Evolutionary conservation across 2,797 vertebrate genomes (phyloP).

Genomic region (Cynopterus sphinx): DNA sequence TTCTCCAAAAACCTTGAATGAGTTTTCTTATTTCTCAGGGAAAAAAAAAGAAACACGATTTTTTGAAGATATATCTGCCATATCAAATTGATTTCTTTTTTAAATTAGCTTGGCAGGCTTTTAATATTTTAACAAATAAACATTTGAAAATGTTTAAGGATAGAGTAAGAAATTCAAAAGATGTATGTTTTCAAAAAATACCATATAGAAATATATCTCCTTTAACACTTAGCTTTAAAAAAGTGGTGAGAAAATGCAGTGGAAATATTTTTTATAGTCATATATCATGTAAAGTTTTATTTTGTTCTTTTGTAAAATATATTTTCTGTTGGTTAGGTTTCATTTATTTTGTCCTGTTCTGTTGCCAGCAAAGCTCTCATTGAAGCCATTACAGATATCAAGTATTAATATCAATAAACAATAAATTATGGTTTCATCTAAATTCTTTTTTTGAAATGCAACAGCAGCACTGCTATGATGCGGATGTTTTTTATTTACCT

Average conservation of each 20-base stretch:
- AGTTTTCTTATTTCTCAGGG: constrained; percentile 26
- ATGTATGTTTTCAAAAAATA: not conserved
- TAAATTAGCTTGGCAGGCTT: not conserved
- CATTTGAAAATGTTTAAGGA: constrained; percentile 34
- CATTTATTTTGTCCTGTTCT: not conserved
- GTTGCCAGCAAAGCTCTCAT: not conserved
- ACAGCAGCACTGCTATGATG: not conserved
- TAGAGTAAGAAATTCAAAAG: not conserved
- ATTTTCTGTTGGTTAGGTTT: not conserved
- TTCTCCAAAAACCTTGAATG: constrained; percentile 6
- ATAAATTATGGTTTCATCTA: constrained; percentile 18
- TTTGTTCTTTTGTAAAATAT: constrained; percentile 11
- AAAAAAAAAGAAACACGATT: not conserved
- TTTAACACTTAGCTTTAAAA: not conserved
- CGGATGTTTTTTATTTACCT: constrained; percentile 28
- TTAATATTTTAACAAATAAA: constrained; percentile 47
- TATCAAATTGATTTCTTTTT: not conserved
- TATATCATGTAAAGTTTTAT: not conserved
- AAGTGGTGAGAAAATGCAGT: not conserved
- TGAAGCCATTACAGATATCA: not conserved
- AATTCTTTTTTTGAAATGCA: not conserved
- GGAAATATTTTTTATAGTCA: not conserved
- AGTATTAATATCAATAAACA: constrained; percentile 9
- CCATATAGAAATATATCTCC: not conserved
- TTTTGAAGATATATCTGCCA: not conserved